A percentile compares a stretch with the other conserved stretches of the same genome.
phyloP scores from a whole-genome alignment of 2,888 invertebrate species.

The Pristionchus entomophagus region DNA sequence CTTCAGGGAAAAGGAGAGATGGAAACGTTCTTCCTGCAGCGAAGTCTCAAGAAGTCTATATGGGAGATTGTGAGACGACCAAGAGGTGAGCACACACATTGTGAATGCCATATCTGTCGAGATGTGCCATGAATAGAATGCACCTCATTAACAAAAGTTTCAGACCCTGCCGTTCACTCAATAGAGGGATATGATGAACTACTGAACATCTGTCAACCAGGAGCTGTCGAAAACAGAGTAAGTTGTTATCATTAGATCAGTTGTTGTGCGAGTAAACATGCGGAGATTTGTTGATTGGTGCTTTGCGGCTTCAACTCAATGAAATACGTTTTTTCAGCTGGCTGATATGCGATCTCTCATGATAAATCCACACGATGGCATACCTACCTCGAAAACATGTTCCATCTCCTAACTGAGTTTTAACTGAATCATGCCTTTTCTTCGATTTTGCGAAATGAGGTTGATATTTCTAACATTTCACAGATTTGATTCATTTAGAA shows the following conservation, averaged over 20 bases:
- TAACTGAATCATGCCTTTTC: no score
- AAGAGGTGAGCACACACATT: constrained; percentile 55
- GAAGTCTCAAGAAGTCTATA: constrained; percentile 69
- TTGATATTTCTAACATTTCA: no score
- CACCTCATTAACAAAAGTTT: constrained; percentile 43
- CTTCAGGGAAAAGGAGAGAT: constrained; percentile 64
- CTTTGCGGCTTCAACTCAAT: no score
- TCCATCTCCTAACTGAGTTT: no score
- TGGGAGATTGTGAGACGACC: constrained; percentile 71
- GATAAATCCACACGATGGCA: no score
- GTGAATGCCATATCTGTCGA: not conserved
- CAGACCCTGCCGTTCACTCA: constrained; percentile 69
- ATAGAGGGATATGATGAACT: constrained; percentile 73
- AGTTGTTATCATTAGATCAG: no score
- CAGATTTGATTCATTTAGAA: no score
- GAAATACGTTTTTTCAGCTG: not conserved
- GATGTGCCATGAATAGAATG: not conserved
- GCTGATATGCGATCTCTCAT: not conserved
- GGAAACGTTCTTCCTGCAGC: constrained; percentile 69
- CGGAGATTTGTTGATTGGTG: no score
- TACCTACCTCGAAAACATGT: no score
- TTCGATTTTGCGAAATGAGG: no score
- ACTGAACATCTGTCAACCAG: not conserved
- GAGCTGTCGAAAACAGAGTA: constrained; percentile 10
- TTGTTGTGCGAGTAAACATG: no score